These are phyloP conservation scores for Lepidurus apus DNA, from an alignment of 1,140 invertebrate genomes.

Conservation along the genomic window DNA sequence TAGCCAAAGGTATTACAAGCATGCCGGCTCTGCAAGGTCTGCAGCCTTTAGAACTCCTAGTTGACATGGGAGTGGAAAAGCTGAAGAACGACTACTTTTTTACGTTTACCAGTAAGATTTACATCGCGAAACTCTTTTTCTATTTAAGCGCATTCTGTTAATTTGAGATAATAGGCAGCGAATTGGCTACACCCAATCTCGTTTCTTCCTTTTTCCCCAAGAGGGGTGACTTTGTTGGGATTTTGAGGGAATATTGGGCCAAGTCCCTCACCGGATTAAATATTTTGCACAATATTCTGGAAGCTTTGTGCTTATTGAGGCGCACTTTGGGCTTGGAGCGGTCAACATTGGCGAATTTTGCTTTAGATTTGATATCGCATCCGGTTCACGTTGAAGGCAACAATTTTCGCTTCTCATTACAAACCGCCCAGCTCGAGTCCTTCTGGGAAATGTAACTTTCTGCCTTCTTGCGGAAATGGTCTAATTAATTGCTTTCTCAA, in stretches of 20 bases:
- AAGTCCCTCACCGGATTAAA: neutral
- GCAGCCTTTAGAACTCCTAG: slow-evolving; percentile 35
- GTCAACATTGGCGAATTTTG: neutral
- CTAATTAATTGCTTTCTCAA: neutral
- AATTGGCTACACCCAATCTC: slow-evolving; percentile 10
- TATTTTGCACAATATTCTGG: slow-evolving; percentile 10
- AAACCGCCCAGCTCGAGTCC: neutral
- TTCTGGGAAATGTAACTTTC: slow-evolving; percentile 1
- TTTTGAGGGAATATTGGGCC: neutral
- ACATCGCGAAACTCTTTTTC: neutral
- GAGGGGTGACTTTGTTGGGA: neutral
- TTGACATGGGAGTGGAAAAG: slow-evolving; percentile 38
- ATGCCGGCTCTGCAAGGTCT: slow-evolving; percentile 31
- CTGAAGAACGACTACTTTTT: slow-evolving; percentile 37
- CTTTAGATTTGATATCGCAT: neutral
- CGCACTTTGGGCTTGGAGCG: neutral
- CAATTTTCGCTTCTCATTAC: neutral
- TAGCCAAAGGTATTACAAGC: slow-evolving; percentile 31
- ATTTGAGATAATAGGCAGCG: slow-evolving; percentile 3
- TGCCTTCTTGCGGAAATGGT: neutral
- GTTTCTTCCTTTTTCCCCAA: slow-evolving; percentile 28
- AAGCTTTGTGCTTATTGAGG: neutral
- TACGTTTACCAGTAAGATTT: slow-evolving; percentile 35
- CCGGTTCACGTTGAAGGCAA: neutral
- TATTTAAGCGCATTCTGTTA: neutral